Conservation (phyloP, 2,797 vertebrate genomes). For the Rhynchotus rufescens region DNA sequence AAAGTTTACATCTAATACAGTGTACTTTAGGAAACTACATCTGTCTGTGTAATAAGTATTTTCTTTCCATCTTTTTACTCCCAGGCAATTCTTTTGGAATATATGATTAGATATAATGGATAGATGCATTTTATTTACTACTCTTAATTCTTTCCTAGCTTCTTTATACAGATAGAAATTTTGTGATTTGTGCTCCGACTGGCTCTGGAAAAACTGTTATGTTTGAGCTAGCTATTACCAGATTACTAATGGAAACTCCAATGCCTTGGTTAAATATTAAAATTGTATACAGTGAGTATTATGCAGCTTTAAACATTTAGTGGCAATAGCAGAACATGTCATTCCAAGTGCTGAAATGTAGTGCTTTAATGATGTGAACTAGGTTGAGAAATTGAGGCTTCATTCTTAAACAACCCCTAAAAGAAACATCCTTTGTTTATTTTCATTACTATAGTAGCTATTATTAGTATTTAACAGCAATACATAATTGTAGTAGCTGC, state of each 20-base stretch:
- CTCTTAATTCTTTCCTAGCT: slow-evolving; percentile 83
- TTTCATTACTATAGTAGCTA: background rate
- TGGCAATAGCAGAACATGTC: background rate
- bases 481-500: background rate
- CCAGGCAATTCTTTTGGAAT: background rate
- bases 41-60: background rate
- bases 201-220: slow-evolving; percentile 98
- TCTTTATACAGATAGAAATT: slow-evolving; percentile 93
- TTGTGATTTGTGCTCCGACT: slow-evolving; percentile 95
- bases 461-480: background rate
- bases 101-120: background rate
- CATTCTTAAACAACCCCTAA: background rate
- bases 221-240: slow-evolving; percentile 95
- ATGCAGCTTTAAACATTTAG: slow-evolving; percentile 8
- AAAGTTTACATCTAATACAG: background rate
- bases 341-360: background rate
- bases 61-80: background rate
- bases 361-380: background rate
- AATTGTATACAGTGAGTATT: slow-evolving; percentile 95
- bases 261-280: slow-evolving; percentile 93
- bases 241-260: slow-evolving; percentile 90
- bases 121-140: slow-evolving; percentile 15
- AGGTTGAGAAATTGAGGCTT: background rate
- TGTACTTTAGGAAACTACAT: background rate
- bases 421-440: background rate